Evolutionary conservation across 2,113 vertebrate species (phyloP).

Genomic region (Peromyscus polionotus): DNA sequence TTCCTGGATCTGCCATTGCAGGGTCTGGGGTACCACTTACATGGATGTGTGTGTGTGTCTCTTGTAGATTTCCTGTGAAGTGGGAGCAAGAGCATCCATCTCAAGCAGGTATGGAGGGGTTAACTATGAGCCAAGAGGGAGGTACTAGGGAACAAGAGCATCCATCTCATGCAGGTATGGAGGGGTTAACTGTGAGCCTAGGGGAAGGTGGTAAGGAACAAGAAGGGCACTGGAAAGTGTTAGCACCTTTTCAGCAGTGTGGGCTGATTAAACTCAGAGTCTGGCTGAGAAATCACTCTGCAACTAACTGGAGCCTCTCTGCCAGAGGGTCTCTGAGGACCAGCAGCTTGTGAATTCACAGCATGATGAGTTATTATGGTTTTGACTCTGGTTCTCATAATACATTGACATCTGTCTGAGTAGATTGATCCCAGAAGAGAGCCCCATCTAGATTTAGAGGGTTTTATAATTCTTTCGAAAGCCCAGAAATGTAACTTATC

Average conservation of each 20-base stretch:
- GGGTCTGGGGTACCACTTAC: not conserved
- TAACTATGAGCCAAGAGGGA: not conserved
- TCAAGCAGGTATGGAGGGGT: not conserved
- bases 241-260: conserved; percentile 32
- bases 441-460: conserved; percentile 51
- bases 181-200: not conserved
- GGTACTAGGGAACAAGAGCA: not conserved
- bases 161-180: not conserved
- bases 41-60: not conserved
- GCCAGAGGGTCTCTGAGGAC: not conserved
- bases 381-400: conserved; percentile 50
- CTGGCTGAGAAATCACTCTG: not conserved
- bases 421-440: conserved; percentile 40
- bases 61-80: not conserved
- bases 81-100: not conserved
- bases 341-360: not conserved
- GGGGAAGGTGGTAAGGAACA: not conserved
- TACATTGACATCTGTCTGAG: conserved; percentile 35
- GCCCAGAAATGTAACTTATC: conserved; percentile 50
- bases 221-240: not conserved
- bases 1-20: not conserved
- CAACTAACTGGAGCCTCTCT: not conserved
- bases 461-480: conserved; percentile 37
- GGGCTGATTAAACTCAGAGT: conserved; percentile 1
- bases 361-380: not conserved